Evolutionary conservation across 2,797 vertebrate species (phyloP).

Genomic region (Phoeniculus purpureus): DNA sequence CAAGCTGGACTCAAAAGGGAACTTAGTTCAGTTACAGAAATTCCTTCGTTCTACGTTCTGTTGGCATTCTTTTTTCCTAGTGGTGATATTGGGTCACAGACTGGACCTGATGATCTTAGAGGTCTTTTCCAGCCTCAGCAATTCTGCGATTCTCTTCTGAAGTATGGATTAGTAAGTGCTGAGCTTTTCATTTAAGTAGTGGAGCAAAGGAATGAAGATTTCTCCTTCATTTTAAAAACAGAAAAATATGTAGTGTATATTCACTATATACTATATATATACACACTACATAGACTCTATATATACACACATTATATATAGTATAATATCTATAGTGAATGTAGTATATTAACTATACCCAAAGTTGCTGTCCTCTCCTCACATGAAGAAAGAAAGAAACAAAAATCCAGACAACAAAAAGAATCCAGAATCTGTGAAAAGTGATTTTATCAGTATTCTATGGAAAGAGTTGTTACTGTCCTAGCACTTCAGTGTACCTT

Average conservation of each 20-base stretch:
- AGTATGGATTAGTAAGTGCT: background rate
- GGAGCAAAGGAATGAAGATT: background rate
- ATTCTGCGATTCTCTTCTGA: background rate
- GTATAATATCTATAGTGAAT: no score
- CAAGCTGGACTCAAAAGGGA: background rate
- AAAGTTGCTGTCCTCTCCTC: background rate
- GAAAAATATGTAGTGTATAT: no score
- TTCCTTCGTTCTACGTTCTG: background rate
- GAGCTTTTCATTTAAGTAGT: background rate
- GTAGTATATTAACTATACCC: background rate
- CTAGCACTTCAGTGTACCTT: background rate
- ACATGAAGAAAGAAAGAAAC: background rate
- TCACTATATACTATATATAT: no score
- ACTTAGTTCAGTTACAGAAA: background rate
- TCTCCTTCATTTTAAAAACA: background rate
- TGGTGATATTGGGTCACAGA: no score
- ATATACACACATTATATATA: no score
- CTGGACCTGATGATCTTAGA: no score
- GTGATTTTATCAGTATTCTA: background rate
- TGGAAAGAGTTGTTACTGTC: background rate
- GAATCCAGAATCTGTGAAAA: background rate
- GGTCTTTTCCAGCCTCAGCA: no score
- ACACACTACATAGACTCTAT: no score
- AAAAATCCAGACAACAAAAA: no score
- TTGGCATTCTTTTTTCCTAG: background rate